A percentile compares a stretch with the other conserved stretches of the same genome.
These are phyloP conservation scores for Drymonia ruficornis DNA, from an alignment of 2,888 invertebrate genomes.

Conservation along the genomic window DNA sequence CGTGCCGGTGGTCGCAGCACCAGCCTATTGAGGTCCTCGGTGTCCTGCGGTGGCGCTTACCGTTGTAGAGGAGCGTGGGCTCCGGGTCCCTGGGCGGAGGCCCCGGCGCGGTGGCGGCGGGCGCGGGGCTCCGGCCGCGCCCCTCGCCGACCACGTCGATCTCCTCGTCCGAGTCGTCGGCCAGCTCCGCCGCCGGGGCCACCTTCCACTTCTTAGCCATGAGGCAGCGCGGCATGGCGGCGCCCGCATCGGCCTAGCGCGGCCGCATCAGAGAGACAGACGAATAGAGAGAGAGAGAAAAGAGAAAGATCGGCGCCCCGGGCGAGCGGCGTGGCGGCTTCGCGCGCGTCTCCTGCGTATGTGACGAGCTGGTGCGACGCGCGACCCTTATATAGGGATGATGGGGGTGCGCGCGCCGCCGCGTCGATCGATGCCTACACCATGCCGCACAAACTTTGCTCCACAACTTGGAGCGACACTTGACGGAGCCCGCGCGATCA, in stretches of 20 bases:
- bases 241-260: slow-evolving; percentile 84
- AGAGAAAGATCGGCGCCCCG: slow-evolving; percentile 83
- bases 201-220: slow-evolving; percentile 98
- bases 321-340: slow-evolving; percentile 80
- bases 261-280: slow-evolving; percentile 82
- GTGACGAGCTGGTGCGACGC: slow-evolving; percentile 73
- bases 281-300: slow-evolving; percentile 81
- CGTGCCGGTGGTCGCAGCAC: not conserved
- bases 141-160: slow-evolving; percentile 95
- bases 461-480: slow-evolving; percentile 71
- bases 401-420: slow-evolving; percentile 75
- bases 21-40: not conserved
- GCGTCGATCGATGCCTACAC: slow-evolving; percentile 68
- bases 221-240: slow-evolving; percentile 96
- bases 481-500: slow-evolving; percentile 62
- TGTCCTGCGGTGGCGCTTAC: slow-evolving; percentile 75
- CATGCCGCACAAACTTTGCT: slow-evolving; percentile 68
- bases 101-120: slow-evolving; percentile 86
- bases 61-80: slow-evolving; percentile 91
- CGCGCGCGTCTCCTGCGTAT: slow-evolving; percentile 85
- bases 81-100: slow-evolving; percentile 89
- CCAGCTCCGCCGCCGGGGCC: slow-evolving; percentile 83
- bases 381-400: slow-evolving; percentile 76
- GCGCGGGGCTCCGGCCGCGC: slow-evolving; percentile 82
- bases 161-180: slow-evolving; percentile 89